Percentiles rank a stretch among this genome's conserved stretches.
Evolutionary conservation across 2,797 vertebrate genomes (phyloP).

Genomic region (Valencia hispanica): DNA sequence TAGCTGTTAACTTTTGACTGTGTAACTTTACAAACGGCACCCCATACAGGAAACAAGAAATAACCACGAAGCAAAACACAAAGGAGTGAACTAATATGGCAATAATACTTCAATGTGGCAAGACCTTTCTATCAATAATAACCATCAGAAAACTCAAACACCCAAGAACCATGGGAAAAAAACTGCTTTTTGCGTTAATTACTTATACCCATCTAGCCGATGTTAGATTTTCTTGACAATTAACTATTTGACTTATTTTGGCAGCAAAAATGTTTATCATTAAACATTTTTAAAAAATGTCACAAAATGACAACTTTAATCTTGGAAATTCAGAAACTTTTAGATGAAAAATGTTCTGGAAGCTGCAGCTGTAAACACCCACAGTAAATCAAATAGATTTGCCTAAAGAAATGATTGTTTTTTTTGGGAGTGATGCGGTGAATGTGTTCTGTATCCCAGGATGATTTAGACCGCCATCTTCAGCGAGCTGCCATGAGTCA

Average conservation of each 20-base stretch:
- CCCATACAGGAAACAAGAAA: too few species aligned
- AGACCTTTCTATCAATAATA: not conserved
- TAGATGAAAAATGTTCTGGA: not conserved
- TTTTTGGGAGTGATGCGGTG: not conserved
- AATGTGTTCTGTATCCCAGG: not conserved
- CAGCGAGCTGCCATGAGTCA: not conserved
- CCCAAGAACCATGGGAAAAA: not conserved
- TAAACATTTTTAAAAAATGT: not conserved
- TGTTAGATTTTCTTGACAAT: too few species aligned
- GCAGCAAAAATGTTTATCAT: too few species aligned
- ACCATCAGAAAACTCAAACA: not conserved
- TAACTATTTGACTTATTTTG: too few species aligned
- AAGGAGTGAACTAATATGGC: too few species aligned
- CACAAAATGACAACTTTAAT: not conserved
- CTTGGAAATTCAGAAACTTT: too few species aligned
- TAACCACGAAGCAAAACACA: too few species aligned
- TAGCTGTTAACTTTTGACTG: too few species aligned
- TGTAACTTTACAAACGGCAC: too few species aligned
- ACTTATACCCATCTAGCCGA: too few species aligned
- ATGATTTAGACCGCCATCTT: too few species aligned
- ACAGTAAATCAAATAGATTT: not conserved
- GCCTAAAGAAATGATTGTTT: not conserved
- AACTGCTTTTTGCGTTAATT: not conserved
- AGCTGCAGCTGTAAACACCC: not conserved
- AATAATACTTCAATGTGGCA: not conserved